These are phyloP conservation scores for Oceanites oceanicus DNA, from an alignment of 2,113 vertebrate species.

Conservation along the genomic window DNA sequence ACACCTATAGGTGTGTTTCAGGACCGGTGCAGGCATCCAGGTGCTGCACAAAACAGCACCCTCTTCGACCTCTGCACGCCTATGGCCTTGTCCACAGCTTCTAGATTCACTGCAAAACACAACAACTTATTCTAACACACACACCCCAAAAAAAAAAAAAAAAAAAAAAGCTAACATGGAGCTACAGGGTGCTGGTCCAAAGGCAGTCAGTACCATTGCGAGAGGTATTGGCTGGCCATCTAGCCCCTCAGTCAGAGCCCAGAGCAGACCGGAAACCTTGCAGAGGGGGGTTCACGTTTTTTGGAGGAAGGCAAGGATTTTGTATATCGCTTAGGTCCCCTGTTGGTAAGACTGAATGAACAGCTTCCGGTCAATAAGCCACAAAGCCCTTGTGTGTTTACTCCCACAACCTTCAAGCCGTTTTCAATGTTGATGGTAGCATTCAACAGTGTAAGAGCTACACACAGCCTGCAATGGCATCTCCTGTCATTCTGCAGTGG, in stretches of 20 bases:
- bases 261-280: background rate
- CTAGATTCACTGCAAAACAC: background rate
- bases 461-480: background rate
- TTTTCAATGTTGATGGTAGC: background rate
- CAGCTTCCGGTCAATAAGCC: background rate
- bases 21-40: fast-evolving
- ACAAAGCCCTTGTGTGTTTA: background rate
- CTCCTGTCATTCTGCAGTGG: background rate
- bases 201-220: fast-evolving
- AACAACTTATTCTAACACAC: background rate
- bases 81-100: background rate
- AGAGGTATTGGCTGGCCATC: background rate
- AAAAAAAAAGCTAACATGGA: fast-evolving
- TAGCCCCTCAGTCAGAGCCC: background rate
- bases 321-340: fast-evolving
- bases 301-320: background rate
- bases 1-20: background rate
- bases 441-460: background rate
- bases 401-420: background rate
- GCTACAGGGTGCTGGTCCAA: background rate
- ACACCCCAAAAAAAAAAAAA: too few species aligned
- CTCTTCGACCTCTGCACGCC: background rate
- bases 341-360: background rate
- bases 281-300: background rate
- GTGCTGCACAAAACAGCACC: background rate